Evolutionary conservation across 2,113 vertebrate species (phyloP).

Genomic region (Cynocephalus volans): DNA sequence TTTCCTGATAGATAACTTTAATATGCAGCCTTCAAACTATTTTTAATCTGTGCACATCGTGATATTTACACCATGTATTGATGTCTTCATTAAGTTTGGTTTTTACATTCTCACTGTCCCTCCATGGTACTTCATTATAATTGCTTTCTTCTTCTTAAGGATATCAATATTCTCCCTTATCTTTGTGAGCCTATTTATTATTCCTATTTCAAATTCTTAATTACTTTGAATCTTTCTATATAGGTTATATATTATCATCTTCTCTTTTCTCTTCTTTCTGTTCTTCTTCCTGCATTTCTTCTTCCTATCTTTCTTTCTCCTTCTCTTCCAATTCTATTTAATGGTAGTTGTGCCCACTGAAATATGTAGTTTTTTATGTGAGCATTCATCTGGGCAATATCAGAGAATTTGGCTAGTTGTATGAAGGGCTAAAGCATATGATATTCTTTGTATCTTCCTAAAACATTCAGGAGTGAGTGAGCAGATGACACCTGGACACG

Average conservation of each 20-base stretch:
- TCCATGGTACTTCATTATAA: not conserved
- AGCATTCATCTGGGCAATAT: not conserved
- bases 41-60: not conserved
- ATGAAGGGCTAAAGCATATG: not conserved
- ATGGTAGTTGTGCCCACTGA: not conserved
- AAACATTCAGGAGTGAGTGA: not conserved
- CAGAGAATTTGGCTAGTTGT: not conserved
- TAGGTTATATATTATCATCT: not conserved
- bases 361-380: not conserved
- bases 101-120: not conserved
- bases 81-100: not conserved
- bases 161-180: not conserved
- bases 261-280: rapidly evolving
- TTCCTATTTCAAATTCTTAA: not conserved
- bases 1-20: not conserved
- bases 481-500: not conserved
- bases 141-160: not conserved
- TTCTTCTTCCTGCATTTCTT: not conserved
- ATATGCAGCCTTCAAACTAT: not conserved
- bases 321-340: not conserved
- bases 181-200: not conserved
- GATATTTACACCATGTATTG: not conserved
- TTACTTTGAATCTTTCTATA: no score
- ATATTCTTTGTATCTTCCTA: not conserved
- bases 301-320: not conserved